Percentiles rank a stretch among this genome's conserved stretches.
Conservation (phyloP, 2,888 invertebrate genomes). For the Eristalinus sepulchralis region DNA sequence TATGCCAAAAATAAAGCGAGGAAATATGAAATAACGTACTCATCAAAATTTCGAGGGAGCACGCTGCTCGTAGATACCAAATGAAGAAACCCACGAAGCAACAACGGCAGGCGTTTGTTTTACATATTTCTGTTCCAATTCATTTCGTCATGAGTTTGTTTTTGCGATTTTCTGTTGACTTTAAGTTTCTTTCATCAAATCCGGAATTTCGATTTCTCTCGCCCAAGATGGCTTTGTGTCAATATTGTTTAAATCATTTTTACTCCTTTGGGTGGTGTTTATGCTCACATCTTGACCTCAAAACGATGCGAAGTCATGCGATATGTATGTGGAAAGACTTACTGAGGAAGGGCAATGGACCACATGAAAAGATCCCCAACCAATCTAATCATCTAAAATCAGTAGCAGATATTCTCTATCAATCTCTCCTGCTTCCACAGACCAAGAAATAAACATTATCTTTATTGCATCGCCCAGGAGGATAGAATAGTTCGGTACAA, state of each 20-base stretch:
- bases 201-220: slow-evolving; percentile 17
- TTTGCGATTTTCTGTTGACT: slow-evolving; percentile 9
- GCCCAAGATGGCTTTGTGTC: not conserved
- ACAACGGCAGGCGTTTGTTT: slow-evolving; percentile 33
- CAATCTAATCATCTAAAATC: too few species aligned
- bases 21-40: not conserved
- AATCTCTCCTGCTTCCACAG: not conserved
- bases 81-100: slow-evolving; percentile 10
- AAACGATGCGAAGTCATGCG: not conserved
- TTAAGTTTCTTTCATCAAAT: slow-evolving; percentile 39
- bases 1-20: not conserved
- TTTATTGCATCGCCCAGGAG: not conserved
- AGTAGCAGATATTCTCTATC: too few species aligned
- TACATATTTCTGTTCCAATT: slow-evolving; percentile 54
- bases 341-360: too few species aligned
- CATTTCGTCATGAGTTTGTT: slow-evolving; percentile 41
- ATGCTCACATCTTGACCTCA: not conserved
- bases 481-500: not conserved
- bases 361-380: too few species aligned
- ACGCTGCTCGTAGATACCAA: not conserved
- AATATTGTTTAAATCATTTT: not conserved
- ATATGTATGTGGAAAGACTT: not conserved
- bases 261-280: not conserved
- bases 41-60: not conserved
- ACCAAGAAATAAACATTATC: not conserved